Percentiles rank a stretch among this genome's conserved stretches.
These are phyloP conservation scores for Gambusia affinis DNA, from an alignment of 2,113 vertebrate genomes.

Conservation along the genomic window DNA sequence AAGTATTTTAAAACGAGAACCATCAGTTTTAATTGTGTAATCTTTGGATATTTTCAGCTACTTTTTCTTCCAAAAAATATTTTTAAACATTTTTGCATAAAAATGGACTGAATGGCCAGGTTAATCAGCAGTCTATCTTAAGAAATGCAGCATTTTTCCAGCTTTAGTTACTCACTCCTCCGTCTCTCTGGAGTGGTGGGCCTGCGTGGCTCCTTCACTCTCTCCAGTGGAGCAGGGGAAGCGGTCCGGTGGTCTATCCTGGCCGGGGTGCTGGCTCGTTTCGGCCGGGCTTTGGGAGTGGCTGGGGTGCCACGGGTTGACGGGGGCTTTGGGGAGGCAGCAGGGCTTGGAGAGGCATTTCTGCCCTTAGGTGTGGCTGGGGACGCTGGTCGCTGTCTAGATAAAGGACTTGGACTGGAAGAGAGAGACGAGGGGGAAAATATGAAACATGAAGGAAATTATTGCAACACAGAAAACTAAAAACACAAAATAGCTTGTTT, in stretches of 20 bases:
- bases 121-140: conserved; percentile 44
- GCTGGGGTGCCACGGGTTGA: conserved; percentile 79
- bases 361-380: conserved; percentile 83
- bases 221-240: conserved; percentile 71
- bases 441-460: not conserved
- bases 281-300: conserved; percentile 83
- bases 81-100: not conserved
- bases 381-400: conserved; percentile 84
- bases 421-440: not conserved
- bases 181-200: conserved; percentile 68
- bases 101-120: not conserved
- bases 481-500: no score
- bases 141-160: not conserved
- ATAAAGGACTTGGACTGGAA: conserved; percentile 81
- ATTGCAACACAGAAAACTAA: not conserved
- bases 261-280: conserved; percentile 77
- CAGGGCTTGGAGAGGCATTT: conserved; percentile 83
- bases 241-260: conserved; percentile 73
- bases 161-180: conserved; percentile 60
- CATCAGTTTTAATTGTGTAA: not conserved
- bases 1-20: not conserved
- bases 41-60: not conserved
- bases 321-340: conserved; percentile 78
- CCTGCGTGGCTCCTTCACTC: conserved; percentile 62
- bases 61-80: not conserved